A percentile compares a stretch with the other conserved stretches of the same genome.
Conservation (phyloP, 2,888 invertebrate genomes). For the Cephus runcator region DNA sequence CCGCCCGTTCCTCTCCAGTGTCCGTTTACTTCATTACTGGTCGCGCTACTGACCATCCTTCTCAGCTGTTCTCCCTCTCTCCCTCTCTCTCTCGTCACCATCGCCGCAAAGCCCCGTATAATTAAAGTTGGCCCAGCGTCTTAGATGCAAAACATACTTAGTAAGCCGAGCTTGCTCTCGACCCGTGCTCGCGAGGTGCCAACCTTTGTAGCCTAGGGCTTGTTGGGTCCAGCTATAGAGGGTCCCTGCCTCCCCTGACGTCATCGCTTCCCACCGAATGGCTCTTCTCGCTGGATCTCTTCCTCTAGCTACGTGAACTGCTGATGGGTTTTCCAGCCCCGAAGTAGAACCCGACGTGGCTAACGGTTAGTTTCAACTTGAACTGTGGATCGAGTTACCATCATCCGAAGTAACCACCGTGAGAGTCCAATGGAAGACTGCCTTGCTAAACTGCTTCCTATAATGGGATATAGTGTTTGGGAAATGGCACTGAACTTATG, state of each 20-base stretch:
- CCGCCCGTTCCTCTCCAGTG: slow-evolving; percentile 33
- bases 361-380: slow-evolving; percentile 38
- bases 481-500: neutral
- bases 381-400: slow-evolving; percentile 50
- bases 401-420: slow-evolving; percentile 8
- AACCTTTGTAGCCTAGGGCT: slow-evolving; percentile 32
- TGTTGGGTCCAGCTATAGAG: slow-evolving; percentile 33
- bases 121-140: slow-evolving; percentile 58
- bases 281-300: slow-evolving; percentile 19
- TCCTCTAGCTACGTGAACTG: slow-evolving; percentile 30
- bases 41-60: slow-evolving; percentile 28
- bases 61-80: slow-evolving; percentile 12
- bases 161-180: slow-evolving; percentile 52
- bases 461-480: neutral
- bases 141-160: slow-evolving; percentile 63
- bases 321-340: slow-evolving; percentile 53
- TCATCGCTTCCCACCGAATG: slow-evolving; percentile 1
- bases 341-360: slow-evolving; percentile 42
- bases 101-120: slow-evolving; percentile 52
- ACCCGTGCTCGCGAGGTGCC: slow-evolving; percentile 12
- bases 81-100: neutral
- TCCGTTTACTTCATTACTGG: slow-evolving; percentile 44
- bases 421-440: neutral
- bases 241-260: slow-evolving; percentile 22
- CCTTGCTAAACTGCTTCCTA: neutral